A percentile compares a stretch with the other conserved stretches of the same genome.
phyloP scores from a whole-genome alignment of 2,113 vertebrate genomes.

The Speoplatyrhinus poulsoni region DNA sequence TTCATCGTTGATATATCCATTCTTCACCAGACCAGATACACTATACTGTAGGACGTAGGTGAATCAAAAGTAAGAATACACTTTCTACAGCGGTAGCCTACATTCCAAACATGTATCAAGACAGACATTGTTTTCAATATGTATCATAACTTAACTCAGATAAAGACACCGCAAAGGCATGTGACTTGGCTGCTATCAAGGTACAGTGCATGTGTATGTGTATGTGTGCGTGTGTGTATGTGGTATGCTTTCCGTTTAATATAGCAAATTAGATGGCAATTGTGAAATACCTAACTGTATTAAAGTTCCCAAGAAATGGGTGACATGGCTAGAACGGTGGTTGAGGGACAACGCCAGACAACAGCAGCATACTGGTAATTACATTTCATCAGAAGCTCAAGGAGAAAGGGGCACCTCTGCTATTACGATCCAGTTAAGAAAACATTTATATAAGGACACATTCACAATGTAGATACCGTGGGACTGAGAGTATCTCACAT shows the following conservation, averaged over 20 bases:
- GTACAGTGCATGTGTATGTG: no score
- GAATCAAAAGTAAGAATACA: no score
- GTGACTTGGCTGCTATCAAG: no score
- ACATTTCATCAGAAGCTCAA: conserved; percentile 30
- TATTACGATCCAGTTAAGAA: neutral
- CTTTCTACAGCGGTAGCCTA: no score
- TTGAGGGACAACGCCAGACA: conserved; percentile 7
- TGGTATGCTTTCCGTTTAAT: conserved; percentile 15
- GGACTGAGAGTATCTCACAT: neutral
- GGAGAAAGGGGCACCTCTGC: conserved; percentile 6
- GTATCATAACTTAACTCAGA: no score
- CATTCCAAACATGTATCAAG: no score
- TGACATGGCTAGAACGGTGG: conserved; percentile 6
- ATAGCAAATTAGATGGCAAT: conserved; percentile 34
- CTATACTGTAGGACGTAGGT: no score
- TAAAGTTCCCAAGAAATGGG: conserved; percentile 45
- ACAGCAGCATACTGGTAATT: conserved; percentile 19
- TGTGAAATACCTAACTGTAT: conserved; percentile 74
- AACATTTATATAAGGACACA: neutral
- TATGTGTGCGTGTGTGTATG: neutral
- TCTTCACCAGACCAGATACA: no score
- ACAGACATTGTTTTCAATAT: no score
- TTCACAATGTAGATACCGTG: no score
- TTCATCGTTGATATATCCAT: no score
- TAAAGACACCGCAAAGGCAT: no score